Percentiles rank a stretch among this genome's conserved stretches.
Evolutionary conservation across 2,797 vertebrate genomes (phyloP).

Genomic region (Botia almorhae): DNA sequence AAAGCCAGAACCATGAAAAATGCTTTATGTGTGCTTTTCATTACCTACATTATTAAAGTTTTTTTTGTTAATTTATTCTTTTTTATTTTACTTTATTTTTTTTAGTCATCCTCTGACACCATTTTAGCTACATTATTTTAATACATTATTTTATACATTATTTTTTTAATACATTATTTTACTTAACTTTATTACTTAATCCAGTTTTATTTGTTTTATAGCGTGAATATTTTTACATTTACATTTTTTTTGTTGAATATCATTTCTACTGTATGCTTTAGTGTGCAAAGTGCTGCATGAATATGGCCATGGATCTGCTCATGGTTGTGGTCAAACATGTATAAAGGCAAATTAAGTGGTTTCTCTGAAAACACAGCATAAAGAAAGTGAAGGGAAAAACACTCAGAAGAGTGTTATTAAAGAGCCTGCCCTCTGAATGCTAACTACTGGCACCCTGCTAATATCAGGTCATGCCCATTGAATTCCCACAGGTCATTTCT

Average conservation of each 20-base stretch:
- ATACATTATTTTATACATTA: no score
- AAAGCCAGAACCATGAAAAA: neutral
- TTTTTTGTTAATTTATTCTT: no score
- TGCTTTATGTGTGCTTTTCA: neutral
- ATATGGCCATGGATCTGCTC: neutral
- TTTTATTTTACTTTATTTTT: no score
- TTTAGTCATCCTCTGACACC: no score
- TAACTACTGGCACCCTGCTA: slow-evolving; percentile 75
- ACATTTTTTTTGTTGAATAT: neutral
- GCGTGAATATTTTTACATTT: neutral
- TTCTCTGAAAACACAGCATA: slow-evolving; percentile 46
- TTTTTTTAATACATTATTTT: no score
- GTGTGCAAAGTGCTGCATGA: neutral
- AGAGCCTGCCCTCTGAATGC: slow-evolving; percentile 77
- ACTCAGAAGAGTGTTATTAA: slow-evolving; percentile 73
- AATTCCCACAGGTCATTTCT: slow-evolving; percentile 67
- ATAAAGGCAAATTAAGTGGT: neutral
- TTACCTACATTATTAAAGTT: neutral
- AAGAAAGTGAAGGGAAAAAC: slow-evolving; percentile 72
- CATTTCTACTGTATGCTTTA: neutral
- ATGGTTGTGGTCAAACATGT: slow-evolving; percentile 13
- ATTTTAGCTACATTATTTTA: no score
- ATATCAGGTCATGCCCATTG: slow-evolving; percentile 71
- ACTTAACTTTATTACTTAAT: neutral
- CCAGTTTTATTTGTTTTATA: neutral